phyloP scores from a whole-genome alignment of 2,113 vertebrate genomes.

The Syrmaticus mikado region DNA sequence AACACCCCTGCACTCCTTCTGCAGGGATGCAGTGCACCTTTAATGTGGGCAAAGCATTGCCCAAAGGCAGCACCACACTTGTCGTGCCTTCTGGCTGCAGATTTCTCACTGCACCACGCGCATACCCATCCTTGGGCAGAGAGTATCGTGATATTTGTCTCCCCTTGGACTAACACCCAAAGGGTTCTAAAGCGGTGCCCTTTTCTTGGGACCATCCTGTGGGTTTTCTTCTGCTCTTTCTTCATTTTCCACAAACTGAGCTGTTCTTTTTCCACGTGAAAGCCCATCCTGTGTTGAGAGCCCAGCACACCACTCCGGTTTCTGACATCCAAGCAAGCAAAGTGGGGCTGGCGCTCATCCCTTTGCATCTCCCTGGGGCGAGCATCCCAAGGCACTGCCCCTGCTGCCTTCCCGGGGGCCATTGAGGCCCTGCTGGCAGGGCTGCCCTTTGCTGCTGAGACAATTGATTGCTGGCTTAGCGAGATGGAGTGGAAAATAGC shows the following conservation, averaged over 20 bases:
- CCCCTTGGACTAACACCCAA: neutral
- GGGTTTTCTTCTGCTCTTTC: accelerated
- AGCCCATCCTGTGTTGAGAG: neutral
- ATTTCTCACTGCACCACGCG: neutral
- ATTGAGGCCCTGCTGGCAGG: neutral
- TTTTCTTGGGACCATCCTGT: neutral
- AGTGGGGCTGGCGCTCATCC: neutral
- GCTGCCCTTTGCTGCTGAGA: neutral
- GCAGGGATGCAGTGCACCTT: neutral
- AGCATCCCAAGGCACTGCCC: neutral
- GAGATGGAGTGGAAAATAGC: neutral
- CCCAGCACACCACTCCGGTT: neutral
- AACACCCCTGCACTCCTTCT: neutral
- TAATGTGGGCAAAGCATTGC: neutral
- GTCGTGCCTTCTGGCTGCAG: neutral
- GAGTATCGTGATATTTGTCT: neutral
- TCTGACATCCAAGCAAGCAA: neutral
- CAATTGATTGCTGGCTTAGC: neutral
- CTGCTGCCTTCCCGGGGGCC: neutral
- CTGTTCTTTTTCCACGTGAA: neutral
- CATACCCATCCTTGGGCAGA: neutral
- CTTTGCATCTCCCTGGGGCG: neutral
- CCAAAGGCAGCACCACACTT: neutral
- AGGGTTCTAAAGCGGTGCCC: neutral
- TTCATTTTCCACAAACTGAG: neutral